Conservation (phyloP, 2,797 vertebrate genomes). For the Galagoides demidoff region DNA sequence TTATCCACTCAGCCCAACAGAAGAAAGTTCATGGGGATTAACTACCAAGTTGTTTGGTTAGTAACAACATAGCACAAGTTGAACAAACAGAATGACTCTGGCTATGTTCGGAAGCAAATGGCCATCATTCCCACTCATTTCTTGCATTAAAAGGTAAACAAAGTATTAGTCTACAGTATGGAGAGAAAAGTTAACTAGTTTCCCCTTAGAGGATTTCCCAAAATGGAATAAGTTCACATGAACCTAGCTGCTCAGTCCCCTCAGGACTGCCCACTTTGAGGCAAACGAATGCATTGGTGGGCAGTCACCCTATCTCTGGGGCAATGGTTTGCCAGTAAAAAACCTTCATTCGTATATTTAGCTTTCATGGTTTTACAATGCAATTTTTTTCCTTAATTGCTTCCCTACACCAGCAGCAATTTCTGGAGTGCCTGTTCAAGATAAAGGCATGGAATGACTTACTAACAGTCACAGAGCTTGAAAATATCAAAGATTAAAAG, state of each 20-base stretch:
- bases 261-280: not conserved
- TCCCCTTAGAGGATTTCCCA: constrained; percentile 34
- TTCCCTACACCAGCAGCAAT: not conserved
- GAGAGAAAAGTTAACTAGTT: constrained; percentile 48
- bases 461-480: not conserved
- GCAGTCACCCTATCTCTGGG: not conserved
- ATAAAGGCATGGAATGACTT: not conserved
- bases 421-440: not conserved
- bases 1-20: not conserved
- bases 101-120: constrained; percentile 45
- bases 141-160: constrained; percentile 57
- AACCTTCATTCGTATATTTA: constrained; percentile 13
- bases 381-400: not conserved
- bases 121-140: constrained; percentile 46
- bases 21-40: constrained; percentile 23
- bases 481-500: not conserved
- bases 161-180: constrained; percentile 9
- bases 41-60: constrained; percentile 38
- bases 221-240: not conserved
- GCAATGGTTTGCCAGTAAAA: not conserved
- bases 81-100: not conserved
- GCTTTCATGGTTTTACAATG: constrained; percentile 1
- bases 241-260: not conserved
- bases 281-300: not conserved
- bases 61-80: not conserved